Conservation (phyloP, 2,888 invertebrate genomes). For the Ctenicera cuprea region DNA sequence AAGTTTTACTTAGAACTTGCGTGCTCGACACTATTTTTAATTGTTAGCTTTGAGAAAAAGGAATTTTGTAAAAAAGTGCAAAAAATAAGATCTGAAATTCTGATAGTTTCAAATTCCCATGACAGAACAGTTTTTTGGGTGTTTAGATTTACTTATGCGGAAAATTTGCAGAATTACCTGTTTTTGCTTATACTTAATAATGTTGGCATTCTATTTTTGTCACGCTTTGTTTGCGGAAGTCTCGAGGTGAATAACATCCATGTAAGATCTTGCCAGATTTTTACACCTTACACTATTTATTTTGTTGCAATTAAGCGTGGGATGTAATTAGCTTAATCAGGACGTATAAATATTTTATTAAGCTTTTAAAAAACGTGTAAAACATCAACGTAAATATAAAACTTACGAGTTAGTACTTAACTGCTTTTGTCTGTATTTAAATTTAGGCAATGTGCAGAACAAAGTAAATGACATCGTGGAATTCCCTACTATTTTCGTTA, state of each 20-base stretch:
- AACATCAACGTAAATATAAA: too few relatives aligned
- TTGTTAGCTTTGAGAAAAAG: too few relatives aligned
- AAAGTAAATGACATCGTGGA: conserved; percentile 19
- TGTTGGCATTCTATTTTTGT: conserved; percentile 1
- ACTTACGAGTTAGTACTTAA: too few relatives aligned
- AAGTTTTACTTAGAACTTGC: too few relatives aligned
- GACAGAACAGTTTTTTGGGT: too few relatives aligned
- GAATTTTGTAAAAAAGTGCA: too few relatives aligned
- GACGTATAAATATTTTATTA: not conserved
- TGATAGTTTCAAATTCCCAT: too few relatives aligned
- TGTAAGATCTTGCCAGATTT: conserved; percentile 11
- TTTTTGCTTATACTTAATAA: not conserved
- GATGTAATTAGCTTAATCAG: too few relatives aligned
- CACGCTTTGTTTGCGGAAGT: conserved; percentile 34
- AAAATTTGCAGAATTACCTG: conserved; percentile 6
- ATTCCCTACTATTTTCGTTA: conserved; percentile 21
- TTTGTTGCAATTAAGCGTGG: not conserved
- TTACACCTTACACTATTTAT: not conserved
- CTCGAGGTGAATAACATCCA: conserved; percentile 21
- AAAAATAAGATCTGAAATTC: too few relatives aligned
- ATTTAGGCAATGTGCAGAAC: not conserved
- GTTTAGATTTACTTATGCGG: not conserved
- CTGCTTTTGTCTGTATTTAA: not conserved
- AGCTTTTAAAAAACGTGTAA: not conserved
- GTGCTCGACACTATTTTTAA: too few relatives aligned